Conservation (phyloP, 2,113 vertebrate genomes). For the Seriola dumerili region DNA sequence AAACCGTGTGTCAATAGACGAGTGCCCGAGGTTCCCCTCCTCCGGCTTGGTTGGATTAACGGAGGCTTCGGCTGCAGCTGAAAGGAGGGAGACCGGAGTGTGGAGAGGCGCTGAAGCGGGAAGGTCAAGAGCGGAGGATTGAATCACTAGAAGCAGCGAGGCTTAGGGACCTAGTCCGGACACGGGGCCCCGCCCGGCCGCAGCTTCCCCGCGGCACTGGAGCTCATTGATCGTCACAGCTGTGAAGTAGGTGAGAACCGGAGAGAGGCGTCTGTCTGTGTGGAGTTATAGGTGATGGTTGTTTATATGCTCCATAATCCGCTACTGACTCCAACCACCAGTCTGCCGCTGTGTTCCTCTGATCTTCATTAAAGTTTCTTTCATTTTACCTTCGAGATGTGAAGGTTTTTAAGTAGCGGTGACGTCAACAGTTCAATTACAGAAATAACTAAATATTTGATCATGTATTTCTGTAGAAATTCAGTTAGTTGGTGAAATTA, state of each 20-base stretch:
- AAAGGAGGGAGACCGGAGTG: background rate
- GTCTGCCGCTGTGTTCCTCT: background rate
- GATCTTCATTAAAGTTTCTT: background rate
- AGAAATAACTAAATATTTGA: background rate
- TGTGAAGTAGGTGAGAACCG: slow-evolving; percentile 51
- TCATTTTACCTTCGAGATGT: too few species aligned
- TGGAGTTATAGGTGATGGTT: background rate
- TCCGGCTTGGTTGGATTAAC: slow-evolving; percentile 50
- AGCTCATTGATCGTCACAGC: background rate
- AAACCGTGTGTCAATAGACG: background rate
- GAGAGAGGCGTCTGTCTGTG: background rate
- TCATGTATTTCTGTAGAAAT: too few species aligned
- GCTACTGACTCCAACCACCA: background rate
- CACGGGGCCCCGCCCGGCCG: slow-evolving; percentile 40
- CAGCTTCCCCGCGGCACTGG: slow-evolving; percentile 3
- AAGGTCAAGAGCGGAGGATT: slow-evolving; percentile 30
- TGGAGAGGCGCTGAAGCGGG: slow-evolving; percentile 5
- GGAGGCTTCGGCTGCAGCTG: slow-evolving; percentile 9
- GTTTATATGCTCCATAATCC: background rate
- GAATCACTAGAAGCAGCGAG: slow-evolving; percentile 3
- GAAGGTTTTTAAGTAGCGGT: background rate
- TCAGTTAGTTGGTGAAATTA: too few species aligned
- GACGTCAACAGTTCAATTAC: background rate
- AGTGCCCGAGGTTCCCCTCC: background rate
- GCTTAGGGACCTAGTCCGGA: background rate